Conservation (phyloP, 2,888 invertebrate genomes). For the Coecobrya sp. region DNA sequence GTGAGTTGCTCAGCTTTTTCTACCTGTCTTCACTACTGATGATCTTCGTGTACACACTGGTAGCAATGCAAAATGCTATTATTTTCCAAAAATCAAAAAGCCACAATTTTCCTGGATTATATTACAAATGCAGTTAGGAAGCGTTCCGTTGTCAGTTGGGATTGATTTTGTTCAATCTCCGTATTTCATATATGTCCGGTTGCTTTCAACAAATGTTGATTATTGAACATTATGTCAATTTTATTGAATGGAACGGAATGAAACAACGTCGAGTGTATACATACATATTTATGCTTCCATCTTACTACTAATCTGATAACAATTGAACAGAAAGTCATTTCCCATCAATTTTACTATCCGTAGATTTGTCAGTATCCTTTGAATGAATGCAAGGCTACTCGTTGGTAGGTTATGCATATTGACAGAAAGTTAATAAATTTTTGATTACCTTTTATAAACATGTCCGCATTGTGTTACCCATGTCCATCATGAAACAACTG, state of each 20-base stretch:
- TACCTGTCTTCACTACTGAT: background rate
- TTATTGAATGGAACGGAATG: background rate
- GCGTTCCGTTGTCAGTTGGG: background rate
- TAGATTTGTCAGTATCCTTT: too few relatives aligned
- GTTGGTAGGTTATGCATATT: background rate
- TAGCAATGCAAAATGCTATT: background rate
- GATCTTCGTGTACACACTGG: background rate
- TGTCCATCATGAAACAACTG: background rate
- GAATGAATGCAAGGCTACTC: too few relatives aligned
- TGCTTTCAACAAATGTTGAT: background rate
- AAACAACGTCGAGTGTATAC: background rate
- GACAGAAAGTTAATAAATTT: constrained; percentile 42
- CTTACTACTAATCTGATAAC: background rate
- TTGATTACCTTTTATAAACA: constrained; percentile 42
- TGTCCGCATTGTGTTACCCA: background rate
- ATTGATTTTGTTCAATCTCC: constrained; percentile 25
- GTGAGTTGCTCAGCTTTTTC: background rate
- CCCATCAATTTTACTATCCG: background rate
- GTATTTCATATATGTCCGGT: background rate
- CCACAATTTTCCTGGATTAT: constrained; percentile 62
- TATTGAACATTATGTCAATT: background rate
- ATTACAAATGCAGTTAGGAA: background rate
- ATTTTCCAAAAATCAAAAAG: constrained; percentile 53
- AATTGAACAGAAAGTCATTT: constrained; percentile 1
- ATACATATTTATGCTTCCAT: background rate